These are phyloP conservation scores for Cylindroiulus punctatus DNA, from an alignment of 2,888 invertebrate species.

Conservation along the genomic window DNA sequence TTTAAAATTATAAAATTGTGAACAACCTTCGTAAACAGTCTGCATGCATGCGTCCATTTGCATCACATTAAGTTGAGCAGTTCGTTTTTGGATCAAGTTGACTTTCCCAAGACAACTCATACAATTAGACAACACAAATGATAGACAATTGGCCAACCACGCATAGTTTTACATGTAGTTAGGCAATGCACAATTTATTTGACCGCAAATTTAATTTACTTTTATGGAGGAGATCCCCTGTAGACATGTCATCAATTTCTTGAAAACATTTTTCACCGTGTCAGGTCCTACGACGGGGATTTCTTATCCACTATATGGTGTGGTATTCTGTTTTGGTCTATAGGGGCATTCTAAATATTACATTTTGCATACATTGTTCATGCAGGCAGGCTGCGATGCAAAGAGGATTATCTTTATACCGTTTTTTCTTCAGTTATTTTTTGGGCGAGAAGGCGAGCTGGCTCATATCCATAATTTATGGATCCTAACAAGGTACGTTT, in stretches of 20 bases:
- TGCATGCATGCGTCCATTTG: no score
- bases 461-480: constrained; percentile 37
- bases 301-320: neutral
- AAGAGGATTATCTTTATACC: neutral
- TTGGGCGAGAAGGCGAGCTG: neutral
- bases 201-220: neutral
- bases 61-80: no score
- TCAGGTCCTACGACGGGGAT: neutral
- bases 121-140: no score
- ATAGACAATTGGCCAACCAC: no score
- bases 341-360: neutral
- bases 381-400: neutral
- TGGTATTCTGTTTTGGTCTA: neutral
- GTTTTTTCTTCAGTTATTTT: neutral
- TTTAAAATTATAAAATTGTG: no score
- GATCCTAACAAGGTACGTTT: neutral
- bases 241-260: neutral
- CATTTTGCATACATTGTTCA: constrained; percentile 29
- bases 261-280: neutral
- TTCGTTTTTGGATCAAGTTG: no score
- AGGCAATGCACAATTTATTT: neutral
- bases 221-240: neutral
- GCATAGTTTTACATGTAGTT: neutral
- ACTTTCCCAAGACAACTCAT: no score
- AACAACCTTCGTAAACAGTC: no score